phyloP scores from a whole-genome alignment of 2,113 vertebrate species.

The Trematocara nigrifrons region DNA sequence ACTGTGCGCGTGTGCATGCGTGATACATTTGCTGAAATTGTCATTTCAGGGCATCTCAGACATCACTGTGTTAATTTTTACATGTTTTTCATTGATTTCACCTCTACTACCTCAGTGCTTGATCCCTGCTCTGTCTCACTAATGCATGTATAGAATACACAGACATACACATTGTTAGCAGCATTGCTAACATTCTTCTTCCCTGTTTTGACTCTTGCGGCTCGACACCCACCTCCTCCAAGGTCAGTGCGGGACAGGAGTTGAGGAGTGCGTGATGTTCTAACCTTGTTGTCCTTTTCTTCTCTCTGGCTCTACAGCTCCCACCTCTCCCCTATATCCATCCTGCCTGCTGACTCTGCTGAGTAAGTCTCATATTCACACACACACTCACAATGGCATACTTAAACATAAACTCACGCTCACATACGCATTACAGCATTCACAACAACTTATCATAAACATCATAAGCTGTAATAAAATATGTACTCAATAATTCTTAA shows the following conservation, averaged over 20 bases:
- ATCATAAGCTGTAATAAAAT: background rate
- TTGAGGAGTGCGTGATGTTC: conserved; percentile 23
- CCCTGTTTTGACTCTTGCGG: background rate
- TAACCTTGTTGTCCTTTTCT: conserved; percentile 32
- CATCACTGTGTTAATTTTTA: background rate
- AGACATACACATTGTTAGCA: background rate
- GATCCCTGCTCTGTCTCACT: background rate
- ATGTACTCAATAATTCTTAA: background rate
- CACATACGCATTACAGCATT: background rate
- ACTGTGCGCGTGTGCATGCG: background rate
- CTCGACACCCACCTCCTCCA: background rate
- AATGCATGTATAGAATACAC: background rate
- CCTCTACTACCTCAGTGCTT: background rate
- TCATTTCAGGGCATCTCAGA: background rate
- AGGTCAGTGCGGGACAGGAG: background rate
- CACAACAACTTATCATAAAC: background rate
- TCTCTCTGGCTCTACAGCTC: conserved; percentile 76
- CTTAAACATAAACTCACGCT: background rate
- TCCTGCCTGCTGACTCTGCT: conserved; percentile 87
- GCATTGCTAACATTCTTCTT: background rate
- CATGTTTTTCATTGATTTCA: background rate
- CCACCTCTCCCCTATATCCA: conserved; percentile 85
- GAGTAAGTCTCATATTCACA: conserved; percentile 78
- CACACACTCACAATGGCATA: background rate
- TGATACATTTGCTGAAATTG: background rate